Conservation (phyloP, 2,888 invertebrate genomes). For the Byasa hedistus region DNA sequence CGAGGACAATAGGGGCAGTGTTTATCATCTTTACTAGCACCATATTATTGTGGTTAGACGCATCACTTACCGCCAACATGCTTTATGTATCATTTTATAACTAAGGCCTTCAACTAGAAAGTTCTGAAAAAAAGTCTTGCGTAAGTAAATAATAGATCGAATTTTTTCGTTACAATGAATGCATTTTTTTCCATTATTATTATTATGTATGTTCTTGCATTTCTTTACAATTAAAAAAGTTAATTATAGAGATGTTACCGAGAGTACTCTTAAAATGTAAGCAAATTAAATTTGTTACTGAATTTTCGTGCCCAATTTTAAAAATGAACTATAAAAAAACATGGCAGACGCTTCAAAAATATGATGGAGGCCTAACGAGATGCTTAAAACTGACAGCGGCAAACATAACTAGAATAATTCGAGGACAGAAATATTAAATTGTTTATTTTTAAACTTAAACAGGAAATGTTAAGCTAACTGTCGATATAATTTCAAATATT, state of each 20-base stretch:
- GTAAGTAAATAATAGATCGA: no score
- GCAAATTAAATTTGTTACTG: neutral
- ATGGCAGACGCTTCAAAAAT: slow-evolving; percentile 9
- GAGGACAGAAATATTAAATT: neutral
- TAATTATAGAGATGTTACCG: no score
- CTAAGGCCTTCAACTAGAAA: no score
- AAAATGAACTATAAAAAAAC: slow-evolving; percentile 1
- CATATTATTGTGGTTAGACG: no score
- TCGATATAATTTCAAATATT: neutral
- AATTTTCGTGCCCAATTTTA: neutral
- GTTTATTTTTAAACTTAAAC: neutral
- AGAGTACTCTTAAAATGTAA: neutral
- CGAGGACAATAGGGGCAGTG: no score
- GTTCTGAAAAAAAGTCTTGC: no score
- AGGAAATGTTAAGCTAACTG: neutral
- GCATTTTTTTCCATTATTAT: neutral
- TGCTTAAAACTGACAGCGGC: slow-evolving; percentile 10
- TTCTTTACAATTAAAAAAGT: neutral
- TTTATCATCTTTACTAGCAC: no score
- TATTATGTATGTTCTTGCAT: neutral
- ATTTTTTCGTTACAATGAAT: no score
- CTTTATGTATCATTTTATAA: no score
- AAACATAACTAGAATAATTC: slow-evolving; percentile 1
- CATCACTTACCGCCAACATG: no score
- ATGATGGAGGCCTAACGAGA: slow-evolving; percentile 14